Evolutionary conservation across 2,113 vertebrate species (phyloP).

Genomic region (Athene noctua): DNA sequence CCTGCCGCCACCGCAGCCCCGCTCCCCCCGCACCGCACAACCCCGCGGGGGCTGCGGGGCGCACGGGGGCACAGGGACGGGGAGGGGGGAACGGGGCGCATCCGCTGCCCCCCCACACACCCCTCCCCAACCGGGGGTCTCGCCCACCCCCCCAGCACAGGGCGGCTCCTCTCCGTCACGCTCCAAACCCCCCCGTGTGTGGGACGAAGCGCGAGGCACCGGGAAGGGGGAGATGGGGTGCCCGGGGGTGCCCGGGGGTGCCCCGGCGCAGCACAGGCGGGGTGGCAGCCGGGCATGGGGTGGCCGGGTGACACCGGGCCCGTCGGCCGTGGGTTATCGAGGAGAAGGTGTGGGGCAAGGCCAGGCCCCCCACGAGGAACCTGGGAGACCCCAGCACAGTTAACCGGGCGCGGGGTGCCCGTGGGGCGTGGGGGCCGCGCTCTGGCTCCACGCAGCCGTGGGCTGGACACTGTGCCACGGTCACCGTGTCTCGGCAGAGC

Average conservation of each 20-base stretch:
- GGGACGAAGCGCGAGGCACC: neutral
- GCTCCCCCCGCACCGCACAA: neutral
- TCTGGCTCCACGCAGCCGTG: neutral
- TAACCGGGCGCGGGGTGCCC: accelerated
- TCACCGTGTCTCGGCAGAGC: neutral
- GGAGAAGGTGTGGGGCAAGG: accelerated
- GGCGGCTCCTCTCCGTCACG: neutral
- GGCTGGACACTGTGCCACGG: accelerated
- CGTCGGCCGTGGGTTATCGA: neutral
- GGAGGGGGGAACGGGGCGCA: neutral
- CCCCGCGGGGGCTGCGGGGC: accelerated
- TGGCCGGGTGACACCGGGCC: accelerated
- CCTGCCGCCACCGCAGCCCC: neutral
- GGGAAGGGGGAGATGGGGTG: neutral
- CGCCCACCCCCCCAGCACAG: neutral
- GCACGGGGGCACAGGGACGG: neutral
- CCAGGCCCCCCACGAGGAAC: accelerated
- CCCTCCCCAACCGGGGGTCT: neutral
- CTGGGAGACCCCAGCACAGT: accelerated
- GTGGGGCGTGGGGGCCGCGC: accelerated
- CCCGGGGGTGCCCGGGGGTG: accelerated
- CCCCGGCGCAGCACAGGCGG: accelerated
- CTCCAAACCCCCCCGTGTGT: neutral
- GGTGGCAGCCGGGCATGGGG: neutral
- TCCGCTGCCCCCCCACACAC: neutral